Base-by-base conservation (phyloP, 2,113 vertebrate species). In the Pseudopodoces humilis region DNA sequence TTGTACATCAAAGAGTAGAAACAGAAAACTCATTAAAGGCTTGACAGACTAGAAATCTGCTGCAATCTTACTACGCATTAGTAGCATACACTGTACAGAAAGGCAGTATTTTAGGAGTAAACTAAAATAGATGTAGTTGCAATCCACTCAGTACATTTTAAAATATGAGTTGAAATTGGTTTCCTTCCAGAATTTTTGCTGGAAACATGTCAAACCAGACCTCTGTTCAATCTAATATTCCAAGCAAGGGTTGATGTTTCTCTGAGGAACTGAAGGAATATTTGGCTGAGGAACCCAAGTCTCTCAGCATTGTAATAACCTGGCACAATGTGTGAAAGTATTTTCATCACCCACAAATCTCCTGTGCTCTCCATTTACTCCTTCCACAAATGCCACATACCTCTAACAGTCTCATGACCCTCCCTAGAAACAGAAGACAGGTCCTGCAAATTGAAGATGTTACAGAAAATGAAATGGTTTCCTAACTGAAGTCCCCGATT, bases 1-100 rank as follows among this genome's bases (percentile, higher is more conserved):
- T 44, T 31, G 67, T 33, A 94, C 72, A 80, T 79, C 82, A 81
- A 91, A 95, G 65, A 91, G 55, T 43, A 83, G 90, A 93, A 94
- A 95, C 39, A 91, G 86, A 95, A 94, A 95, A 64, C 91, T 92
- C 95, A 88, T 88, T 96, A 96, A 94, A 95, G 59, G 58, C 65
- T 95, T 15, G 92, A 93, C 84, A 97, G 91, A 95, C 94, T 69
- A 92, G 59, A 95, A 95, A 90, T 96, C 92, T 95, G 88, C 83
- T 84, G 80, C 63, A 84, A 74, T 89, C 62, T 88, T 70, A 77
- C 69, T 69, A 77, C 44, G 71, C 91, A 74, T 60, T 97, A 88
- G 65, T 23, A 87, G 55, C 63, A 68, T 69, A 86, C 13, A 86
- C 46, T 58, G 39, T 74, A 88, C 47, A 47, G 72, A 91, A 55